Base-by-base conservation (phyloP, 2,113 vertebrate genomes). In the Peucedramus taeniatus region DNA sequence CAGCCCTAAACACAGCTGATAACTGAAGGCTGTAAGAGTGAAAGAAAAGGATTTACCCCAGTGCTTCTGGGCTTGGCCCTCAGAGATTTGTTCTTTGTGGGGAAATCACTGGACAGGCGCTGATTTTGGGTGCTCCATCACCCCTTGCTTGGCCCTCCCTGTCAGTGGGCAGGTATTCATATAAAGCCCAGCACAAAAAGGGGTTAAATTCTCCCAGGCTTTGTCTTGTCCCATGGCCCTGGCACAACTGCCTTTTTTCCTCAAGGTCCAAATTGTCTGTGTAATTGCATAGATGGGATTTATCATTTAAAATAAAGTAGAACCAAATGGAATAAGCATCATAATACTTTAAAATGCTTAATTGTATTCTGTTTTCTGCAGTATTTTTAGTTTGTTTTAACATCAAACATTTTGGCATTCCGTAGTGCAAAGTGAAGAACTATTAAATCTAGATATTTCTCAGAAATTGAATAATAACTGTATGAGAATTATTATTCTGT, bases 321-420 rank as follows among this genome's bases (percentile, higher is more conserved):
- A 96, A 94, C 77, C 51, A 22, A 30, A 82, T 86, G 70, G 91
- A 95, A 94, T 96, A 93, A 95, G 51, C 22, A 45, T 79, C 57
- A 24, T 81, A 54, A 93, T 96, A 83, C 94, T 96, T 95, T 97
- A 94, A 97, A 97, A 97, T 93, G 83, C 79, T 96, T 97, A 95
- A 97, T 71, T 97, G 91, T 95, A 94, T 81, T 92, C 50, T 87
- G 72, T 87, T 97, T 95, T 97, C 79, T 91, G 83, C 35, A 56
- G 74, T 87, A 95, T 92, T 96, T 97, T 97, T 97, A 92, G 11
- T 94, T 97, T 95, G 72, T 93, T 96, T 97, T 97, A 96, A 87
- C 80, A 80, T 92, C 64, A 97, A 96, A 90, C 91, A 93, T 96
- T 98, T 93, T 94, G 88, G 49, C 80, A 83, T 87, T 89, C 23